Evolutionary conservation across 2,113 vertebrate species (phyloP), one percentile per base, ranked within the genome.

Genomic region (Pyrgilauda ruficollis): DNA sequence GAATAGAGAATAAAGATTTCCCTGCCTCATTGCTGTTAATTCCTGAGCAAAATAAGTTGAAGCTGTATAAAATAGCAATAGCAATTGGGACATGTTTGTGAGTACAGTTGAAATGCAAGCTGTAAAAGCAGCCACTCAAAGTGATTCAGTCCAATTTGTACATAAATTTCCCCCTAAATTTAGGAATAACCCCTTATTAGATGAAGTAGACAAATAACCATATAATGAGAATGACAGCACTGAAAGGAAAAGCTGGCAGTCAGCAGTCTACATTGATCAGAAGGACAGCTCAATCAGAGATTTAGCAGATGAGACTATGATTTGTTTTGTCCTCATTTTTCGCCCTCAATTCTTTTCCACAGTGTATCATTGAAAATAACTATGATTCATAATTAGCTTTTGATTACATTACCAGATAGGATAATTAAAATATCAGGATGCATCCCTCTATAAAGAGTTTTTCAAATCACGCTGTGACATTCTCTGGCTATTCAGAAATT

Each of bases 331-430:
- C 73, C 64, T 91, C 61, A 26, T 70, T 89, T 95, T 93, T 23
- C 2, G 2, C 27, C 56, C 41, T 81, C 50, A 86, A 61, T 90
- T 86, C 69, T 90, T 91, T 87, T 56, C 37, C 66, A 89, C 15
- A 49, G 33, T 41, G 35, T 81, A 69, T 47, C 63, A 74, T 46
- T 88, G 68, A 55, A 94, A 89, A 81, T 84, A 94, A 62, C 47
- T 90, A 20, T 78, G 80, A 90, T 78, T 91, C 80, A 89, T 75
- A 89, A 91, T 92, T 89, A 95, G 61, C 56, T 89, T 95, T 90
- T 96, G 89, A 95, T 95, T 91, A 94, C 56, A 75, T 94, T 94
- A 93, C 27, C 41, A 84, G 61, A 89, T 89, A 82, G 52, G 56
- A 89, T 87, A 87, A 95, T 95, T 92, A 87, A 86, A 94, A 89